These are phyloP conservation scores for Platycnemis pennipes DNA, from an alignment of 2,888 invertebrate species.

Conservation along the genomic window DNA sequence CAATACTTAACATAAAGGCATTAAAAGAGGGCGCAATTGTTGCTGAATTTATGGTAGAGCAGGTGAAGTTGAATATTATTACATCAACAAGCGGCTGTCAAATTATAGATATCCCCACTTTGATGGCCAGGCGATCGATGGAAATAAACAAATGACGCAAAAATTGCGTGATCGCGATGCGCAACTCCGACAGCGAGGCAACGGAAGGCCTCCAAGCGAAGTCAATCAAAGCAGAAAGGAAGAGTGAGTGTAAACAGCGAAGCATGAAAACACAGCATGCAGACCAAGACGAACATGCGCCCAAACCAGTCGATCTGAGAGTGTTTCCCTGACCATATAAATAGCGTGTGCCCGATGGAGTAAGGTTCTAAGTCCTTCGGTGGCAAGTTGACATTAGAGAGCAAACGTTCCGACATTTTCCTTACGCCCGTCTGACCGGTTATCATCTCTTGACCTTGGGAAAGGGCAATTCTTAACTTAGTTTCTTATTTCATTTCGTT, in stretches of 20 bases:
- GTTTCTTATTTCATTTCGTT: neutral
- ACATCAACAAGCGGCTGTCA: neutral
- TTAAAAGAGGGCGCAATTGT: too few relatives aligned
- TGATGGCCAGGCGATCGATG: neutral
- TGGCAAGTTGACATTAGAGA: neutral
- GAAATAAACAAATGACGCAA: neutral
- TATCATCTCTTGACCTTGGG: neutral
- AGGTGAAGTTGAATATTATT: too few relatives aligned
- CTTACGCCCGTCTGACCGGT: neutral
- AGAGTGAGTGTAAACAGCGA: neutral
- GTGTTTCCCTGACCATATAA: neutral
- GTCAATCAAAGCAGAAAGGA: neutral
- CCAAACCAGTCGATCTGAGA: neutral
- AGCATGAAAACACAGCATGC: neutral
- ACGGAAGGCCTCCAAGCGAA: neutral
- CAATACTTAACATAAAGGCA: too few relatives aligned
- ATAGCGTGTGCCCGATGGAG: neutral
- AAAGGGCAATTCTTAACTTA: neutral
- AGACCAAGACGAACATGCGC: neutral
- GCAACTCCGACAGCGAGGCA: neutral
- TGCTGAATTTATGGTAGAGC: too few relatives aligned
- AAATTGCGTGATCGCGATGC: neutral
- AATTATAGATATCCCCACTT: neutral
- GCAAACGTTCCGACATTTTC: conserved; percentile 1
- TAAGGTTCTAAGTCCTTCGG: conserved; percentile 24